Base-by-base conservation (phyloP, 37 sponge, comb jelly and placozoan species). In the Ianthella basta region DNA sequence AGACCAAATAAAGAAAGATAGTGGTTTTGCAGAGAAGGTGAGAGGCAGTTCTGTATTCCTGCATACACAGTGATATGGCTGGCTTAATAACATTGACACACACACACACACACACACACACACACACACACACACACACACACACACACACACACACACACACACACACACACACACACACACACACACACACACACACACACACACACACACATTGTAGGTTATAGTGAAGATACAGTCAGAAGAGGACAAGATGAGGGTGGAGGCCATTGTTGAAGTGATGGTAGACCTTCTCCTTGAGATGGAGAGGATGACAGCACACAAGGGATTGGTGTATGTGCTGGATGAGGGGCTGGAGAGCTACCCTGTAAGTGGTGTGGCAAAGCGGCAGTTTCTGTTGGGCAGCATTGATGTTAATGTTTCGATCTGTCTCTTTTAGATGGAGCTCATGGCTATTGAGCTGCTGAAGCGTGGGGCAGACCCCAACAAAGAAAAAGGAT, bases 301-400 rank as follows among this genome's bases (percentile, higher is more conserved):
- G 19, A 72, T 72, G 40, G 73, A 72, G 19, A 40, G 36, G 20
- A 35, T 72, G 4, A 37, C 73, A 20, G 19, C 13, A 14, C 20
- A 72, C 39, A 72, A 72, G 19, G 73, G 20, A 20, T 30, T 72
- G 73, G 73, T 72, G 40, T 72, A 72, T 72, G 73, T 72, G 8
- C 30, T 32, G 13, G 73, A 72, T 12, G 73, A 72, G 30, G 73
- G 73, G 19, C 40, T 72, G 13, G 19, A 20, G 14, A 29, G 36
- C 12, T 72, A 72, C 40, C 73, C 73, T 20, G 73, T 72, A 37
- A 66, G 68, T 66, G 36, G n/a, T n/a, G n/a, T n/a, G n/a, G n/a
- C n/a, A n/a, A 56, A 15, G 16, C 59, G 18, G 15, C 18, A 56
- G 18, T 18, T 18, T 18, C 27, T 24, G 23, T 24, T 64, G 66